These are phyloP conservation scores for Drosophila histrio DNA, from an alignment of 2,888 invertebrate genomes.

Conservation along the genomic window DNA sequence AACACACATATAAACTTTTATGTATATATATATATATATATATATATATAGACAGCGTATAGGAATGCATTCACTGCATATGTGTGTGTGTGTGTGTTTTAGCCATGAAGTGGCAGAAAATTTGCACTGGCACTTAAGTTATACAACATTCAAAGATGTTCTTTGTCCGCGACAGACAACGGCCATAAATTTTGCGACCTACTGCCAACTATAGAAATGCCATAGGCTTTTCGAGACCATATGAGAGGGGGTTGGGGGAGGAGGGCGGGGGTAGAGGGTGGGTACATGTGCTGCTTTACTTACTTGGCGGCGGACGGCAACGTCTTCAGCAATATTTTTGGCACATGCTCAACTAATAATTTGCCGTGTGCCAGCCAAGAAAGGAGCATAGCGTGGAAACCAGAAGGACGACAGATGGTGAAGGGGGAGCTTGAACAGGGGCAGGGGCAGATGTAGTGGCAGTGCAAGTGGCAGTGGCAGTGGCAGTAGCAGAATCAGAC, in stretches of 20 bases:
- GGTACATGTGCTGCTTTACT: constrained; percentile 12
- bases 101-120: constrained; percentile 77
- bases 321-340: constrained; percentile 80
- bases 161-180: constrained; percentile 81
- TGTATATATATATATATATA: constrained; percentile 6
- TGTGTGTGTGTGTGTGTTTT: constrained; percentile 32
- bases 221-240: constrained; percentile 44
- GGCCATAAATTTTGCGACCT: constrained; percentile 80
- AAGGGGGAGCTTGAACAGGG: not conserved
- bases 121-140: constrained; percentile 78
- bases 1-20: constrained; percentile 28
- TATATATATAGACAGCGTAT: constrained; percentile 9
- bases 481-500: constrained; percentile 12
- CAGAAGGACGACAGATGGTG: not conserved
- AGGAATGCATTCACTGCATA: constrained; percentile 55
- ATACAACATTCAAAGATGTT: constrained; percentile 82
- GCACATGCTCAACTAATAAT: constrained; percentile 82
- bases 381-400: constrained; percentile 1
- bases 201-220: constrained; percentile 71
- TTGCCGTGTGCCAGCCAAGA: constrained; percentile 68
- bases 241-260: not conserved
- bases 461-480: constrained; percentile 6
- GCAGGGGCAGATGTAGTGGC: constrained; percentile 2
- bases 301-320: constrained; percentile 42
- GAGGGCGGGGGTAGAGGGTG: not conserved